Evolutionary conservation across 2,797 vertebrate species (phyloP), one percentile per base, ranked within the genome.

Genomic region (Dicrostonyx torquatus): DNA sequence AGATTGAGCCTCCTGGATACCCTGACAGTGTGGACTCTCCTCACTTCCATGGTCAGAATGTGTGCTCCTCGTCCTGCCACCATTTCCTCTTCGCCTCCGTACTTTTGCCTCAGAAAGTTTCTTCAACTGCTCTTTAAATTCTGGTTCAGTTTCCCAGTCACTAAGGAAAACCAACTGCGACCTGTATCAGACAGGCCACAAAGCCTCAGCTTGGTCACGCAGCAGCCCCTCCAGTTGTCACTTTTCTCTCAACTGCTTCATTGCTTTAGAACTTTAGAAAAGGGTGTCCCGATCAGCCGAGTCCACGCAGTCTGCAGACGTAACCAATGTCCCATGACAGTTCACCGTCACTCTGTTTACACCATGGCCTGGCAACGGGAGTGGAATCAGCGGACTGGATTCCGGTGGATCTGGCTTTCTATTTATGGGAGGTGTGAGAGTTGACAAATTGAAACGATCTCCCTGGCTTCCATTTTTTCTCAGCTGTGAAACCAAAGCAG

Each of bases 391-490:
- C 64, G 34, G 31, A 68, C 2, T 68, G 55, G 40, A 48, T 87
- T 93, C 60, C 43, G 31, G 84, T 34, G 50, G 40, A 43, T 58
- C 70, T 48, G 66, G 43, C 31, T 34, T 95, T 78, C 73, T 45
- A 64, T 45, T 73, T 83, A 53, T 87, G 37, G 70, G 29, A 87
- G 92, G 22, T 87, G 40, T 73, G 83, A 26, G 60, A 84, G 76
- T 66, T 93, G 72, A 73, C 70, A 94, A 82, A 89, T 58, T 84
- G 7, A 78, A 94, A 94, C 11, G 50, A 66, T 89, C 18, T 53
- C 43, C 31, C 18, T 62, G 43, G 26, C 83, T 91, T 68, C 70
- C 43, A 72, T 31, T 92, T 90, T 90, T 34, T 66, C 72, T 85
- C 60, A 50, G 58, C 66, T 91, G 8, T 53, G 48, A 91, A 84